Percentiles rank a stretch among this genome's conserved stretches.
These are phyloP conservation scores for Sprattus sprattus DNA, from an alignment of 2,113 vertebrate species.

Conservation along the genomic window DNA sequence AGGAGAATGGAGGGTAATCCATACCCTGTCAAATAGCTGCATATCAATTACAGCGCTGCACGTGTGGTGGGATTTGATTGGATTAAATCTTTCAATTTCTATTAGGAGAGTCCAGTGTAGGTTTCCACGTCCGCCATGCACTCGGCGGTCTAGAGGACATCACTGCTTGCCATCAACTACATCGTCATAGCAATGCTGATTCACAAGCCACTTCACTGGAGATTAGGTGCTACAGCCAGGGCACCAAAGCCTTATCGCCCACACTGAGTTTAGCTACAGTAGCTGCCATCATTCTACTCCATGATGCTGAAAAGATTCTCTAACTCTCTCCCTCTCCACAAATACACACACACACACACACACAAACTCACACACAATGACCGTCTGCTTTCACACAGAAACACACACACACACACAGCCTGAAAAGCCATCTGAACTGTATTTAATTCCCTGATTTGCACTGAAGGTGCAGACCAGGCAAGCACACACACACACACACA, in stretches of 20 bases:
- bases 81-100: slow-evolving; percentile 4
- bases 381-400: background rate
- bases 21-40: background rate
- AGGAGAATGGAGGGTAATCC: background rate
- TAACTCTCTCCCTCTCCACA: background rate
- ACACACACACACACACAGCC: slow-evolving; percentile 7
- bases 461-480: background rate
- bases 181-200: background rate
- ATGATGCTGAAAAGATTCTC: slow-evolving; percentile 9
- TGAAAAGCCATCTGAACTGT: background rate
- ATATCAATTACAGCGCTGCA: background rate
- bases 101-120: background rate
- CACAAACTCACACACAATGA: background rate
- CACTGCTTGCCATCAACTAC: background rate
- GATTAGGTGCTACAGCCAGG: background rate
- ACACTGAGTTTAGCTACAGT: background rate
- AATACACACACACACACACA: background rate
- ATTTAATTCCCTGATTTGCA: background rate
- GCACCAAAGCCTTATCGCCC: background rate
- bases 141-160: background rate
- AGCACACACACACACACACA: background rate
- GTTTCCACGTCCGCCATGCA: background rate
- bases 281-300: slow-evolving; percentile 5
- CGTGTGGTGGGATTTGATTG: slow-evolving; percentile 1
- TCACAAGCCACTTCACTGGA: slow-evolving; percentile 19